Percentiles rank a stretch among this genome's conserved stretches.
Evolutionary conservation across 2,888 invertebrate species (phyloP).

Genomic region (Nomada goodeniana): DNA sequence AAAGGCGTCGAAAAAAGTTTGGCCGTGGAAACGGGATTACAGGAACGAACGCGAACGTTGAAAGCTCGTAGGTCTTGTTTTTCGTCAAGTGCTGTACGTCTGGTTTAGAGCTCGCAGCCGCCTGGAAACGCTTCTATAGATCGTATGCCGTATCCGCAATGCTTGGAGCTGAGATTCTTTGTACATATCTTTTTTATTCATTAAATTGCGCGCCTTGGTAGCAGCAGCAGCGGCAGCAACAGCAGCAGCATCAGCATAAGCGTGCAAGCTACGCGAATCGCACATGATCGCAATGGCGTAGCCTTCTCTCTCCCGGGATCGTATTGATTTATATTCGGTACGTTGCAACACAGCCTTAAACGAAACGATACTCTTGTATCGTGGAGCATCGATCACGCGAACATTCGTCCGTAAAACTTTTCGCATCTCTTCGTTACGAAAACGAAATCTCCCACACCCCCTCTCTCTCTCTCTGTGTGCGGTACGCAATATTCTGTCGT

Average conservation of each 20-base stretch:
- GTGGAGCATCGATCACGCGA: constrained; percentile 37
- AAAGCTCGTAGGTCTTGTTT: constrained; percentile 34
- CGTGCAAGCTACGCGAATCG: constrained; percentile 51
- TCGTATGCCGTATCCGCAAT: constrained; percentile 62
- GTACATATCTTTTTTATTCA: constrained; percentile 23
- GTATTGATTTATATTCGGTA: constrained; percentile 63
- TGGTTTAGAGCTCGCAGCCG: constrained; percentile 55
- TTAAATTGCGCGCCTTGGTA: constrained; percentile 46
- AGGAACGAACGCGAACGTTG: neutral
- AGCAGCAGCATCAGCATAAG: constrained; percentile 25
- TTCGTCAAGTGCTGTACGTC: constrained; percentile 44
- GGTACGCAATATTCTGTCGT: no score
- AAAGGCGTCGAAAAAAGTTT: neutral
- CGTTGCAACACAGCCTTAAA: constrained; percentile 43
- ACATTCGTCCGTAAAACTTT: constrained; percentile 15
- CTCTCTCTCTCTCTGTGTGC: neutral
- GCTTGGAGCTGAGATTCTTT: constrained; percentile 59
- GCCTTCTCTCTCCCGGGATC: constrained; percentile 49
- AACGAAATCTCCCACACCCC: neutral
- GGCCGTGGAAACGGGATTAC: neutral
- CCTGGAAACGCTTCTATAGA: constrained; percentile 63
- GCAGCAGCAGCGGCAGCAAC: constrained; percentile 31
- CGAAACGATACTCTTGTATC: constrained; percentile 32
- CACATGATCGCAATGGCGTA: constrained; percentile 44
- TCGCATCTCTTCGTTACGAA: neutral